phyloP scores from a whole-genome alignment of 2,113 vertebrate genomes.

The Chlamydotis undulata region DNA sequence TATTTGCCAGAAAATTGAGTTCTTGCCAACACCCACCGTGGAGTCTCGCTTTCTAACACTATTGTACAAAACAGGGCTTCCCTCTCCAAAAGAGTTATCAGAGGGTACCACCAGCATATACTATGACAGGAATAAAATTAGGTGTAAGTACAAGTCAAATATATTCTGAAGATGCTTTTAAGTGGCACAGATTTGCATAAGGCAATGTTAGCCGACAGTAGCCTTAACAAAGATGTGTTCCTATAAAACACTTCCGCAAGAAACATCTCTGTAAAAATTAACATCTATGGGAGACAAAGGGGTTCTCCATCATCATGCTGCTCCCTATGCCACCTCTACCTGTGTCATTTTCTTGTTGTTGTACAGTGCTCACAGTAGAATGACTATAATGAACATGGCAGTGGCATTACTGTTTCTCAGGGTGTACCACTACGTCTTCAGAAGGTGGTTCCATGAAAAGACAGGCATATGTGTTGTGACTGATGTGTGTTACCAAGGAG shows the following conservation, averaged over 20 bases:
- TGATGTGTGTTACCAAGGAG: not conserved
- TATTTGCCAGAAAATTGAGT: not conserved
- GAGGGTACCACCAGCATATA: not conserved
- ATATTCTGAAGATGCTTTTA: not conserved
- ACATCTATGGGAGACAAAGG: not conserved
- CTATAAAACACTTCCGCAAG: not conserved
- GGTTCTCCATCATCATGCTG: not conserved
- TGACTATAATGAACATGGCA: not conserved
- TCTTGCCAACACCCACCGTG: not conserved
- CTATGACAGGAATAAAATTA: not conserved
- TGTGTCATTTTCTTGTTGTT: not conserved
- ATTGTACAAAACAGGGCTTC: not conserved
- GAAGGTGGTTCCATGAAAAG: not conserved
- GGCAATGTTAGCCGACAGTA: not conserved
- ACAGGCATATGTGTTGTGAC: not conserved
- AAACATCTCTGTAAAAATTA: not conserved
- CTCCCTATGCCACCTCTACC: not conserved
- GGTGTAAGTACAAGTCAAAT: not conserved
- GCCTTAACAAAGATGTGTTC: not conserved
- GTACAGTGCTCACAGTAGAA: not conserved
- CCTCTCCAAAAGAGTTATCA: not conserved
- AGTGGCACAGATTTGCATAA: not conserved
- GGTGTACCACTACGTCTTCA: not conserved
- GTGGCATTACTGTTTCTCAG: not conserved
- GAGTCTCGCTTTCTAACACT: not conserved